Conservation (phyloP, 2,797 vertebrate species). For the Myiotriccus ornatus region DNA sequence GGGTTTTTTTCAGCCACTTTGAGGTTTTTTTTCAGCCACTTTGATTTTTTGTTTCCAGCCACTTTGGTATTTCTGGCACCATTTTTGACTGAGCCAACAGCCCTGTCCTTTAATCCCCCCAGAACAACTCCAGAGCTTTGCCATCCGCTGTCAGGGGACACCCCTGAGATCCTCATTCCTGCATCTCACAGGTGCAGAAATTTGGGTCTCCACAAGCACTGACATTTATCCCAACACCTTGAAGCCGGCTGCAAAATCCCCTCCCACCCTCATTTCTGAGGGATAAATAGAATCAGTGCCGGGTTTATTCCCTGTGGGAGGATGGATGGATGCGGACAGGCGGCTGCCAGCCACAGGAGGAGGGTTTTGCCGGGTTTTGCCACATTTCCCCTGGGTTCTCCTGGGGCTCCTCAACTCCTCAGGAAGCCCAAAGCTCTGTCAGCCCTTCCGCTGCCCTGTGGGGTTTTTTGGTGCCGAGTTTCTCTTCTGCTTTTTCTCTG, state of each 20-base stretch:
- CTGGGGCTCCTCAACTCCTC: not conserved
- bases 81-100: not conserved
- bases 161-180: not conserved
- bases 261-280: rapidly evolving
- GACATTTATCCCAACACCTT: rapidly evolving
- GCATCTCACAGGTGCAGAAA: not conserved
- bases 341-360: rapidly evolving
- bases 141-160: not conserved
- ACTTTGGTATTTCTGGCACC: not conserved
- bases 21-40: not conserved
- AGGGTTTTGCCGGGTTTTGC: not conserved
- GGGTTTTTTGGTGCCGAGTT: rapidly evolving
- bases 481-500: constrained; percentile 38
- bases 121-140: not conserved
- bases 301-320: not conserved
- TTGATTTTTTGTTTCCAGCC: not conserved
- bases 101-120: rapidly evolving
- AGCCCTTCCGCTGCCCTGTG: not conserved
- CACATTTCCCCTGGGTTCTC: not conserved
- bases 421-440: constrained; percentile 11
- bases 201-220: rapidly evolving
- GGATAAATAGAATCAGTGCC: not conserved
- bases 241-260: not conserved
- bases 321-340: not conserved
- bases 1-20: not conserved